These are phyloP conservation scores for Ligdia adustata DNA, from an alignment of 2,888 invertebrate species.

Conservation along the genomic window DNA sequence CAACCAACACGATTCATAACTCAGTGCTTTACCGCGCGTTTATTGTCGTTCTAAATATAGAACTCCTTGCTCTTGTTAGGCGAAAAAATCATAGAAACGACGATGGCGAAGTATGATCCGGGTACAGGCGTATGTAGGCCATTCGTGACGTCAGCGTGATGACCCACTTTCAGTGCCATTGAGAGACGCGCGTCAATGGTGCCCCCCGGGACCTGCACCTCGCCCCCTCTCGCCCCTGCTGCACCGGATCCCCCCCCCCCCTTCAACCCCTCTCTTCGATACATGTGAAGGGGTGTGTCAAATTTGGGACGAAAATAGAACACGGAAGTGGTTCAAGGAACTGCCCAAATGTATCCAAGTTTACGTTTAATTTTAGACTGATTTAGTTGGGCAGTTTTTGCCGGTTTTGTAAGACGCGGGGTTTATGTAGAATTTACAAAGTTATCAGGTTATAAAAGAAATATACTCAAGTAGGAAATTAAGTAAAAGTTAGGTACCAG, in stretches of 20 bases:
- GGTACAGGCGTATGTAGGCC: conserved; percentile 78
- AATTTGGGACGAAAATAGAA: conserved; percentile 37
- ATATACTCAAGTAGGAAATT: too few relatives aligned
- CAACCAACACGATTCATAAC: conserved; percentile 20
- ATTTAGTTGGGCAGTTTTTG: too few relatives aligned
- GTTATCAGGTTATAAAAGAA: too few relatives aligned
- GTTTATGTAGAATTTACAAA: too few relatives aligned
- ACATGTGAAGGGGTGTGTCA: conserved; percentile 38
- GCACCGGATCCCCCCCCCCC: conserved; percentile 42
- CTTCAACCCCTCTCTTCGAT: conserved; percentile 38
- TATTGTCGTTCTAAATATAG: conserved; percentile 65
- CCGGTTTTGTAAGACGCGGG: too few relatives aligned
- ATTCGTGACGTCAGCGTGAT: conserved; percentile 74
- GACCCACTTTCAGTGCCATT: conserved; percentile 79
- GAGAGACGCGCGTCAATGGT: conserved; percentile 82
- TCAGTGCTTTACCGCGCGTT: conserved; percentile 28
- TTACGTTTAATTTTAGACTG: conserved; percentile 20
- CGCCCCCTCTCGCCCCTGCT: conserved; percentile 40
- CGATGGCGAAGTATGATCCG: conserved; percentile 49
- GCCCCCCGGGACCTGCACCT: conserved; percentile 47
- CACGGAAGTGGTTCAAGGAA: conserved; percentile 19
- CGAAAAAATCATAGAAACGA: conserved; percentile 55
- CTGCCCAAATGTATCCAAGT: conserved; percentile 16
- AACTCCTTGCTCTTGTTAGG: conserved; percentile 48
- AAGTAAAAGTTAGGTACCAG: too few relatives aligned